phyloP scores from a whole-genome alignment of 2,888 invertebrate genomes.

The Epirrhoe alternata region DNA sequence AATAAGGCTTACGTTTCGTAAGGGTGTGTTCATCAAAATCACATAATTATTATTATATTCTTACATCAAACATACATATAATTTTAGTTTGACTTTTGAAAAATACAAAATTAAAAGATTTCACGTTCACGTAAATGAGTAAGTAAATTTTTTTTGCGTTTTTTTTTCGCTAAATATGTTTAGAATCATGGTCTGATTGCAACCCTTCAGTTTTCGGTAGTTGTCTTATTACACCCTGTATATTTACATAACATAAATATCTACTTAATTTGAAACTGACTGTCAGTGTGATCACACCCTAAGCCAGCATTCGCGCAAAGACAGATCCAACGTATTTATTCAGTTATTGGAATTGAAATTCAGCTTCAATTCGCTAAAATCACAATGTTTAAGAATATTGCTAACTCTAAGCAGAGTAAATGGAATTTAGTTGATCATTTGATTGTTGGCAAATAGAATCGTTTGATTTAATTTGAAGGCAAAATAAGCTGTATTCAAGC shows the following conservation, averaged over 20 bases:
- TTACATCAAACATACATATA: too few relatives aligned
- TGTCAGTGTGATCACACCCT: conserved; percentile 9
- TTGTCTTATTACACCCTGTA: too few relatives aligned
- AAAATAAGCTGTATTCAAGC: too few relatives aligned
- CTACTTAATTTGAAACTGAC: not conserved
- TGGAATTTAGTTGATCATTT: not conserved
- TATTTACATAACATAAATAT: not conserved
- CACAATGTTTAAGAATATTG: conserved; percentile 1
- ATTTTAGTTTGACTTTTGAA: too few relatives aligned
- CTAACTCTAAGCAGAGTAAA: not conserved
- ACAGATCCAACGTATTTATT: conserved; percentile 23
- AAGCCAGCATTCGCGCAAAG: conserved; percentile 13
- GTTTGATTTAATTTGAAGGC: not conserved
- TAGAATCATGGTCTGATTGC: too few relatives aligned
- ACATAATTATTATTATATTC: too few relatives aligned
- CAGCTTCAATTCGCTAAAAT: conserved; percentile 17
- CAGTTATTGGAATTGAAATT: conserved; percentile 22
- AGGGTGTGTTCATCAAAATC: conserved; percentile 3
- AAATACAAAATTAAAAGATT: too few relatives aligned
- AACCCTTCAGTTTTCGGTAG: too few relatives aligned
- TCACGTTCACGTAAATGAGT: too few relatives aligned
- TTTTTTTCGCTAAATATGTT: too few relatives aligned
- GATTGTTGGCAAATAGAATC: not conserved
- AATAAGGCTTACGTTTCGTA: conserved; percentile 32
- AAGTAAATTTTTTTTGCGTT: too few relatives aligned